A percentile compares a stretch with the other conserved stretches of the same genome.
These are phyloP conservation scores for Cinara cedri DNA, from an alignment of 2,888 invertebrate species.

Conservation along the genomic window DNA sequence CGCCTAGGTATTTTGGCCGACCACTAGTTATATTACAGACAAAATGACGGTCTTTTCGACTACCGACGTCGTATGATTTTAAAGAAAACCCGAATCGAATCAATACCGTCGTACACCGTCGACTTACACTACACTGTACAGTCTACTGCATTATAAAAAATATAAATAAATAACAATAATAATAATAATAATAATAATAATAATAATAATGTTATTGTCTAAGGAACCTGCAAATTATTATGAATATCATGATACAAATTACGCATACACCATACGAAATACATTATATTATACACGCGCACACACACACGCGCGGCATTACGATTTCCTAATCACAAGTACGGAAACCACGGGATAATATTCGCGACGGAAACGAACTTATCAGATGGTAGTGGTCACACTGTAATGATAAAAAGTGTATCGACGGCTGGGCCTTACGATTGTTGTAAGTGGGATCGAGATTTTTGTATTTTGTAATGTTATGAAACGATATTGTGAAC, in stretches of 20 bases:
- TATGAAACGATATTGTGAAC: no score
- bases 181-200: background rate
- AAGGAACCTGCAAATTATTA: background rate
- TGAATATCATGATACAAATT: background rate
- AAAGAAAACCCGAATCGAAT: no score
- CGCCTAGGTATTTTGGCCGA: background rate
- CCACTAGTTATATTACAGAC: background rate
- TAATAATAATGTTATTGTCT: background rate
- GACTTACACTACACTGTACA: no score
- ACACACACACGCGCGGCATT: background rate
- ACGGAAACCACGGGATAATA: no score
- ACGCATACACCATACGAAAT: background rate
- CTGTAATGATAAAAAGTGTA: no score
- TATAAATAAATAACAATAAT: background rate
- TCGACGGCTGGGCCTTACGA: background rate
- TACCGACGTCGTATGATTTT: no score
- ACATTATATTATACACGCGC: no score
- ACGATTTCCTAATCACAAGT: background rate
- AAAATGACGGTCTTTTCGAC: no score
- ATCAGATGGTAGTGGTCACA: background rate
- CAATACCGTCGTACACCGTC: no score
- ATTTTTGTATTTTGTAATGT: no score
- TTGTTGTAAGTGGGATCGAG: no score
- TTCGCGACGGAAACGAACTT: no score
- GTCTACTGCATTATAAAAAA: background rate